Conservation (phyloP, 2,797 vertebrate species). For the Iguana delicatissima region DNA sequence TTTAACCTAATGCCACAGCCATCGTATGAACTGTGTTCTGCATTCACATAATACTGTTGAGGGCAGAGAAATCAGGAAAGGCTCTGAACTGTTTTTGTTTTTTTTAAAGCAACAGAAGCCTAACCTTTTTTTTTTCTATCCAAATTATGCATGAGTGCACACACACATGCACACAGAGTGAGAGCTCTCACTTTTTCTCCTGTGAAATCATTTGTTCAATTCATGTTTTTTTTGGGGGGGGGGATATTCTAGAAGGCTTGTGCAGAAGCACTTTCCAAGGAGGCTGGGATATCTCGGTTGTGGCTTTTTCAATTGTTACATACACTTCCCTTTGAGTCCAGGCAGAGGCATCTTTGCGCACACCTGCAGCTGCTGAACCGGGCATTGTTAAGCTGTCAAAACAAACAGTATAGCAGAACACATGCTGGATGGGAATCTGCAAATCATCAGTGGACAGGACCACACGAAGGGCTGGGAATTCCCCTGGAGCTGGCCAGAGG, state of each 20-base stretch:
- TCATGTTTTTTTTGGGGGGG: neutral
- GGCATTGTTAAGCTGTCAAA: conserved; percentile 44
- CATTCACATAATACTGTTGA: neutral
- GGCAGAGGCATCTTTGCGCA: conserved; percentile 4
- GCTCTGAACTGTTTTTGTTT: neutral
- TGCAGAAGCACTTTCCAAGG: neutral
- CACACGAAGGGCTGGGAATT: conserved; percentile 33
- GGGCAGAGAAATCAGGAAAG: neutral
- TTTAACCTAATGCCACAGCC: neutral
- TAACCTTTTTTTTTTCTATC: too few relatives aligned
- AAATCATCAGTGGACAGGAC: neutral
- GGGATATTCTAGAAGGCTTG: neutral
- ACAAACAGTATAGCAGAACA: conserved; percentile 17
- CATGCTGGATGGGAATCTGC: conserved; percentile 4
- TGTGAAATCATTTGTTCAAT: neutral
- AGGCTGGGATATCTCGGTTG: accelerated
- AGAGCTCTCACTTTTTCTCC: neutral
- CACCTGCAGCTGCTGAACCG: neutral
- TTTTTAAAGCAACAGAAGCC: neutral
- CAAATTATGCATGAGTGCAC: neutral
- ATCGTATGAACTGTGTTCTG: neutral
- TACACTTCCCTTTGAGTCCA: conserved; percentile 33
- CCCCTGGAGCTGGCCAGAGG: conserved; percentile 29
- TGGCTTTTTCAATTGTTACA: conserved; percentile 11
- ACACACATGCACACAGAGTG: neutral